phyloP scores from a whole-genome alignment of 2,113 vertebrate genomes.

The Cathartes aura region DNA sequence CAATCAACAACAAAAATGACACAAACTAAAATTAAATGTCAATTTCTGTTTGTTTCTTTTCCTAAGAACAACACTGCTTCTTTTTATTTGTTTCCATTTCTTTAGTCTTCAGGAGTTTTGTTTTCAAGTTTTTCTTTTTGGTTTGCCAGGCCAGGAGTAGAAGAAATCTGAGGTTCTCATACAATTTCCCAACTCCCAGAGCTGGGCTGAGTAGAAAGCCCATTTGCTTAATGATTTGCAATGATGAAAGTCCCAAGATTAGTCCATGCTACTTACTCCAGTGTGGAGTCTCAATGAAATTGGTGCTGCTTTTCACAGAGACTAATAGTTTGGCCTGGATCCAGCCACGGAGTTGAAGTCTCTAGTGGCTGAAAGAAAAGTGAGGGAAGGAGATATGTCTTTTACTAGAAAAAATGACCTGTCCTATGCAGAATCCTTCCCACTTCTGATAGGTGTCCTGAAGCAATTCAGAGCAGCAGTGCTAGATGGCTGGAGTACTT shows the following conservation, averaged over 20 bases:
- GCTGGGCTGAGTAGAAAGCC: neutral
- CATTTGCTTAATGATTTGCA: neutral
- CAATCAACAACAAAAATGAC: neutral
- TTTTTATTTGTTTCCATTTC: neutral
- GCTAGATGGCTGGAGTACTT: neutral
- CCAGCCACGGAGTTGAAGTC: neutral
- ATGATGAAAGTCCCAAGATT: neutral
- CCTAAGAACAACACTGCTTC: neutral
- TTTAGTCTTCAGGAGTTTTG: neutral
- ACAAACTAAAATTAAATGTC: neutral
- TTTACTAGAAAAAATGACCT: neutral
- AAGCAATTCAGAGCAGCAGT: neutral
- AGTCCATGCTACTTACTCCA: neutral
- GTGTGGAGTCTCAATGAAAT: neutral
- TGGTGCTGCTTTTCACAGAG: neutral
- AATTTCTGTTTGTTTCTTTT: neutral
- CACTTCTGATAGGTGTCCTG: neutral
- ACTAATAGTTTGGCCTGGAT: neutral
- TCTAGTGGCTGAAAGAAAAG: neutral
- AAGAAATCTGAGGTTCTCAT: neutral
- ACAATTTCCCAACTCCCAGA: neutral
- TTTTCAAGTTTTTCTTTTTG: neutral
- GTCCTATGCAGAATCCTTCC: neutral
- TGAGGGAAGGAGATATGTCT: neutral
- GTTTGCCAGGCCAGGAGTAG: neutral